Base-by-base conservation (phyloP, 1,140 invertebrate species). In the Zaprionus capensis region DNA sequence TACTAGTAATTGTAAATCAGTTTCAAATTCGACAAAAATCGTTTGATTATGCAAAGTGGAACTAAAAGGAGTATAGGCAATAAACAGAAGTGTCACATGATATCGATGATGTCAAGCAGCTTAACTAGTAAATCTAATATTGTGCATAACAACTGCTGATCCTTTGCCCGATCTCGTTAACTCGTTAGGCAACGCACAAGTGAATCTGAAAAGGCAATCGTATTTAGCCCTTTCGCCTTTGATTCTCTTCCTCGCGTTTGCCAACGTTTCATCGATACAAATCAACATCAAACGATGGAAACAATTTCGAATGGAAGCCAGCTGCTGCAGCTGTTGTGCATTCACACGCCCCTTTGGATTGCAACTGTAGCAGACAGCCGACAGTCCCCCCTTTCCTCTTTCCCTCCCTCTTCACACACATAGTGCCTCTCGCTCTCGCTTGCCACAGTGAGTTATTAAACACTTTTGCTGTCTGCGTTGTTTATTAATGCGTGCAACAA, bases 401-500 rank as follows among this genome's bases (percentile, higher is more conserved):
- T n/a, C 41, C 11, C 31, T 34, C 9, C 9, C 31, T 11, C 9
- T 9, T 34, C 2, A 11, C 31, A 34, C 31, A 34, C 2, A 11
- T 11, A 34, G 24, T 5, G 24, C 24, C 4, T 26, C 24, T 26
- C 24, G 31, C 31, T 3, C 9, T 20, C n/a, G 41, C n/a, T 46
- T 46, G 41, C 41, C 57, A 38, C 51, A 41, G 46, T 82, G 81
- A 82, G 80, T 82, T 82, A 82, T 82, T 82, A 82, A 82, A 82
- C 81, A 82, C 76, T 82, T 80, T 82, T 75, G 75, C 81, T 82
- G 80, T 71, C 80, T 82, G 76, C 59, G 59, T 67, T 82, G 80
- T 71, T 82, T 82, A 82, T 82, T 82, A 79, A 82, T 82, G 81
- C 63, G 70, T 74, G 77, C 64, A 34, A 51, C 66, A 70, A 22